These are phyloP conservation scores for Brachycybe producta DNA, from an alignment of 2,888 invertebrate genomes.

Conservation along the genomic window DNA sequence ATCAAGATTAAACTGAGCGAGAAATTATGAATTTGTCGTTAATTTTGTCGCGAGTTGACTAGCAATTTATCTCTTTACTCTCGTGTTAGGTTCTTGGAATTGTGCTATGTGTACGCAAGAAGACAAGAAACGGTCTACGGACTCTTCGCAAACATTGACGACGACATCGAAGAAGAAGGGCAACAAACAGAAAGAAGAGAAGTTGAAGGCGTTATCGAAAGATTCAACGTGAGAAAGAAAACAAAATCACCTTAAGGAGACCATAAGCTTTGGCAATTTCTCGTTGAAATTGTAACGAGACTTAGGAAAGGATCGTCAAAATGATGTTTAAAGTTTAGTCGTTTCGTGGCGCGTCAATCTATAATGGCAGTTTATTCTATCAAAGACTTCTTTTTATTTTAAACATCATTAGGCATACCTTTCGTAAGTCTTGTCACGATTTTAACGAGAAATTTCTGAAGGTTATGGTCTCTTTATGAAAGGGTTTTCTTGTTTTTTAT, in stretches of 20 bases:
- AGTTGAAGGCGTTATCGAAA: not conserved
- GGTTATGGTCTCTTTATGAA: no score
- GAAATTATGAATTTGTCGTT: not conserved
- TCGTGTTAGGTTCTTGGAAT: slow-evolving; percentile 20
- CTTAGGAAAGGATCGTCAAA: no score
- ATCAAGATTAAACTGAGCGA: not conserved
- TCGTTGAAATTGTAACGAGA: no score
- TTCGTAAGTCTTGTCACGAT: no score
- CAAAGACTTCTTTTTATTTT: no score
- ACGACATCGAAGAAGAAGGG: slow-evolving; percentile 7
- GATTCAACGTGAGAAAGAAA: slow-evolving; percentile 9
- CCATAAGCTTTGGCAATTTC: not conserved
- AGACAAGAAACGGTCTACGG: slow-evolving; percentile 11
- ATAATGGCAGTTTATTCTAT: no score
- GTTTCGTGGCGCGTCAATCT: no score
- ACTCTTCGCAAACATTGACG: not conserved
- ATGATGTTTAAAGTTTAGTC: no score
- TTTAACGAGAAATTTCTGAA: no score
- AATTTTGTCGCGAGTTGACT: not conserved
- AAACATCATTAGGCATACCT: no score
- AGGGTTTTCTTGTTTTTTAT: no score
- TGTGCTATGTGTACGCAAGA: slow-evolving; percentile 19
- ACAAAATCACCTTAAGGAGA: not conserved
- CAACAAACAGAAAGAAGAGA: slow-evolving; percentile 8
- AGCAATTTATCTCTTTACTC: slow-evolving; percentile 1